These are phyloP conservation scores for Eurystomus gularis DNA, from an alignment of 2,113 vertebrate genomes.

Conservation along the genomic window DNA sequence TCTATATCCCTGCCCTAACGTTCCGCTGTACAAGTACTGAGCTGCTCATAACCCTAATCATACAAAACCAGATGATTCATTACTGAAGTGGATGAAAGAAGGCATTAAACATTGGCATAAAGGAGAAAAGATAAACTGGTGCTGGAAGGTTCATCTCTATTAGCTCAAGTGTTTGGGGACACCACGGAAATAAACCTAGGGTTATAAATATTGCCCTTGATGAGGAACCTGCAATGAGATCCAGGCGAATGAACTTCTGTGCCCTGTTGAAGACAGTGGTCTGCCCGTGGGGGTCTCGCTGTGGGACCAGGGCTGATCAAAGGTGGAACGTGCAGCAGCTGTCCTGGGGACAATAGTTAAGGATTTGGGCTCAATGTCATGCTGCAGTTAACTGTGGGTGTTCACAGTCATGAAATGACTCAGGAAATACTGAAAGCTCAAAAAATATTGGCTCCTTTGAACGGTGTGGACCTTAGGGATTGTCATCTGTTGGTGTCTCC, in stretches of 20 bases:
- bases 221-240: not conserved
- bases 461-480: not conserved
- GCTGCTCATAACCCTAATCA: slow-evolving; percentile 39
- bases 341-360: not conserved
- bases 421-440: not conserved
- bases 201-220: slow-evolving; percentile 5
- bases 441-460: not conserved
- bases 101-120: slow-evolving; percentile 25
- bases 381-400: not conserved
- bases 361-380: not conserved
- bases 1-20: slow-evolving; percentile 28
- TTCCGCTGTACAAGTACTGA: not conserved
- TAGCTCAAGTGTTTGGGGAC: not conserved
- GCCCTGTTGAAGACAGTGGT: not conserved
- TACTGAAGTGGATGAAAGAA: slow-evolving; percentile 34
- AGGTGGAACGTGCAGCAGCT: accelerated
- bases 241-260: not conserved
- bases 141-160: slow-evolving; percentile 25
- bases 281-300: not conserved
- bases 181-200: not conserved
- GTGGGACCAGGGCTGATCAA: not conserved
- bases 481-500: not conserved
- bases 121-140: slow-evolving; percentile 30
- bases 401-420: not conserved
- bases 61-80: slow-evolving; percentile 20